phyloP scores from a whole-genome alignment of 2,797 vertebrate species.

The Corythornis leucogaster region DNA sequence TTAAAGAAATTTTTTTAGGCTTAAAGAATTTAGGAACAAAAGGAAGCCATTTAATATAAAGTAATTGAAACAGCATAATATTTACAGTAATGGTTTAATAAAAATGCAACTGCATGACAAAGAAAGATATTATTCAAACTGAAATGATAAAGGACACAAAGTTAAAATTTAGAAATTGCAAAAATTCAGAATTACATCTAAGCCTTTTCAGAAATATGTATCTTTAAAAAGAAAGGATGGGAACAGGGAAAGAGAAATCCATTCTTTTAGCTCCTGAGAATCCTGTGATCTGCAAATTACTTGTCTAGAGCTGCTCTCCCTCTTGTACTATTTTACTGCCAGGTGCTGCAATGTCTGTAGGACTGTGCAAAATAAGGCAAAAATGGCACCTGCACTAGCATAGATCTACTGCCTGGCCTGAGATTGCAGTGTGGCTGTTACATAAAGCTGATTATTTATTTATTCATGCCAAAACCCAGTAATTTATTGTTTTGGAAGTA shows the following conservation, averaged over 20 bases:
- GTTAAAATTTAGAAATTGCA: neutral
- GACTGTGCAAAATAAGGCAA: neutral
- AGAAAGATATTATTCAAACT: neutral
- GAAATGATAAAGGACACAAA: neutral
- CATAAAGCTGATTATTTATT: neutral
- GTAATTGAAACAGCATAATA: neutral
- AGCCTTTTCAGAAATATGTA: neutral
- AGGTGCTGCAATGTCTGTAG: neutral
- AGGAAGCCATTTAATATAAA: neutral
- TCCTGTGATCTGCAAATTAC: neutral
- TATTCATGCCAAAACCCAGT: neutral
- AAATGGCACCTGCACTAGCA: neutral
- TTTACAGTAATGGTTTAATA: constrained; percentile 6
- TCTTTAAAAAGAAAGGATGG: neutral
- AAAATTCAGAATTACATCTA: neutral
- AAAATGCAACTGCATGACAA: neutral
- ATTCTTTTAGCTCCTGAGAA: neutral
- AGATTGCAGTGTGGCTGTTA: neutral
- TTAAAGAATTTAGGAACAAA: constrained; percentile 23
- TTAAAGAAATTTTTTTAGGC: constrained; percentile 12
- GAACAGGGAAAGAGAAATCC: neutral
- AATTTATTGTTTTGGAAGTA: neutral
- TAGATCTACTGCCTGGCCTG: neutral
- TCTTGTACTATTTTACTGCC: neutral
- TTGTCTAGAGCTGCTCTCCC: neutral